Base-by-base conservation (phyloP, 2,113 vertebrate species). In the Semicossyphus pulcher region DNA sequence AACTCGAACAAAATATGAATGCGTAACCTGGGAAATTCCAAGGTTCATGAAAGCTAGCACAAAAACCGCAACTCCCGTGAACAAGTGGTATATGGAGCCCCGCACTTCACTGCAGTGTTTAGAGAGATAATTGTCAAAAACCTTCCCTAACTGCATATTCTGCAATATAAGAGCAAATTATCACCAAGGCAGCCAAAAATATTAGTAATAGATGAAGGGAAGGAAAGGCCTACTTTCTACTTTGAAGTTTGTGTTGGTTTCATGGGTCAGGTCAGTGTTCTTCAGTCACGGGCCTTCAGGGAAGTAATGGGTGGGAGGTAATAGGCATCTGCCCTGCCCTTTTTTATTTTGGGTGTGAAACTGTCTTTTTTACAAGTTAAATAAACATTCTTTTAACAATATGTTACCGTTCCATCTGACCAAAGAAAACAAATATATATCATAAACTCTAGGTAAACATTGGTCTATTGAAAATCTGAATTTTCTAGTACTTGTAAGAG, bases 41-140 rank as follows among this genome's bases (percentile, higher is more conserved):
- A 63, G 31, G 36, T 4, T 74, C 11, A 0, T 0, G 57, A 58
- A 85, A 85, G 9, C 74, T 75, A 71, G 15, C 78, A 74, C 12
- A 32, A 11, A 37, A 59, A 47, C 16, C 29, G 1, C 61, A 53
- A 18, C 4, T 60, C 31, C 47, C 34, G 31, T 18, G 39, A 62
- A n/a, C 53, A 56, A 62, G 45, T 54, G 41, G 41, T 7, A 44
- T 44, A n/a, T 37, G 18, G 20, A 44, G 41, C 16, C 41, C 41
- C 41, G 41, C 41, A 44, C 18, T 44, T 16, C 18, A 18, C 18
- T 44, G 41, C 18, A 18, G 41, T n/a, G 18, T 44, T 18, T 7
- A 62, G 39, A 49, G 32, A 26, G 28, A 29, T 57, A 23, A 58
- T 41, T 25, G 21, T 64, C n/a, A n/a, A n/a, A n/a, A n/a, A n/a